Evolutionary conservation across 1,140 invertebrate genomes (phyloP).

Genomic region (Eurosta solidaginis): DNA sequence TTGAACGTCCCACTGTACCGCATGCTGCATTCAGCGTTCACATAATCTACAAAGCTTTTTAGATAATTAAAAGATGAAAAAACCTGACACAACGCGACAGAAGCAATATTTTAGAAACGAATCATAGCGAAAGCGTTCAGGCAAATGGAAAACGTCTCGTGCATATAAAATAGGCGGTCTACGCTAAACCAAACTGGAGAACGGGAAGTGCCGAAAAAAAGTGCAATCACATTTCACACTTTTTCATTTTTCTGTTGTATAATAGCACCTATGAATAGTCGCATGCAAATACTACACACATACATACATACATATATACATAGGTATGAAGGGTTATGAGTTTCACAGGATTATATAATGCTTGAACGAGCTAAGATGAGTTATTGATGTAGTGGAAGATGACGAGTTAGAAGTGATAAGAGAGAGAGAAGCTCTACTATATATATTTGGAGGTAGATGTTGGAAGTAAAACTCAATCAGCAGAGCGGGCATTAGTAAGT

Average conservation of each 20-base stretch:
- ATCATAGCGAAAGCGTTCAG: conserved; percentile 1
- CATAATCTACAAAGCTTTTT: conserved; percentile 31
- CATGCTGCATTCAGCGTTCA: background rate
- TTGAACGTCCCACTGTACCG: background rate
- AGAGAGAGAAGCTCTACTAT: too few species aligned
- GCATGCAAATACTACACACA: background rate
- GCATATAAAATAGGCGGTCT: background rate
- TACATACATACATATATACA: background rate
- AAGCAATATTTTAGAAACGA: conserved; percentile 19
- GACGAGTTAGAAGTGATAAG: too few species aligned
- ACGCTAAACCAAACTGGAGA: background rate
- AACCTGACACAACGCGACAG: conserved; percentile 26
- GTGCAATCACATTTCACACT: conserved; percentile 23
- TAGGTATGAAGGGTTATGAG: too few species aligned
- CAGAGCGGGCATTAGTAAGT: too few species aligned
- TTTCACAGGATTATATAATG: too few species aligned
- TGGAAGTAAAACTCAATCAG: too few species aligned
- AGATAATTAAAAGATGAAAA: conserved; percentile 35
- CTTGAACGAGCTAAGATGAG: too few species aligned
- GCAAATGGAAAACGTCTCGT: background rate
- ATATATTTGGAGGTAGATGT: too few species aligned
- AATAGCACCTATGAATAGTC: background rate
- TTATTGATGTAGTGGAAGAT: too few species aligned
- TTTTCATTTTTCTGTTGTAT: background rate
- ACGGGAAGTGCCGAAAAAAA: background rate